Evolutionary conservation across 2,797 vertebrate genomes (phyloP).

Genomic region (Catostomus latipinnis): DNA sequence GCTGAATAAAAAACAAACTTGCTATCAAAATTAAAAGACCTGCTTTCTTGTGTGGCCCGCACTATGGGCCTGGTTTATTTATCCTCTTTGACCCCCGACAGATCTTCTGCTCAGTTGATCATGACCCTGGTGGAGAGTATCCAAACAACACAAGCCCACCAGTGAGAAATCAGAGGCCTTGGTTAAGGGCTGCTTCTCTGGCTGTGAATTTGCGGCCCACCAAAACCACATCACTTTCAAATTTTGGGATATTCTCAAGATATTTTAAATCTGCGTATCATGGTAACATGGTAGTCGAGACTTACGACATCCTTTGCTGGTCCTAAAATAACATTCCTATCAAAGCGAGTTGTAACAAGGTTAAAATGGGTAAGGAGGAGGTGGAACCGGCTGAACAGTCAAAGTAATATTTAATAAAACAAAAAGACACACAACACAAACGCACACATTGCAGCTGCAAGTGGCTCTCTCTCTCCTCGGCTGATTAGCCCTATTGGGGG

Average conservation of each 20-base stretch:
- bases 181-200: conserved; percentile 15
- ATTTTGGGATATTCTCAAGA: conserved; percentile 11
- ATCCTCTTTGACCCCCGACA: conserved; percentile 57
- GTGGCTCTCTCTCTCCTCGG: too few species aligned
- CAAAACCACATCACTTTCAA: conserved; percentile 6
- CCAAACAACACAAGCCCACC: conserved; percentile 49
- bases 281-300: background rate
- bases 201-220: conserved; percentile 15
- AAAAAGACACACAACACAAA: too few species aligned
- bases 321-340: conserved; percentile 6
- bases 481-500: too few species aligned
- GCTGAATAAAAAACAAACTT: conserved; percentile 73
- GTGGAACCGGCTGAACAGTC: too few species aligned
- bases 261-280: background rate
- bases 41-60: conserved; percentile 55
- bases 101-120: conserved; percentile 42
- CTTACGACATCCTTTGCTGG: background rate
- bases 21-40: conserved; percentile 59
- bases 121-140: conserved; percentile 42
- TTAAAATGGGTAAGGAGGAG: too few species aligned
- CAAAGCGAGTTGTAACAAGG: background rate
- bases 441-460: too few species aligned
- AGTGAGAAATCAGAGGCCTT: conserved; percentile 42
- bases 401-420: too few species aligned
- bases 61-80: conserved; percentile 57